Base-by-base conservation (phyloP, 2,797 vertebrate genomes). In the Cyclopterus lumpus region DNA sequence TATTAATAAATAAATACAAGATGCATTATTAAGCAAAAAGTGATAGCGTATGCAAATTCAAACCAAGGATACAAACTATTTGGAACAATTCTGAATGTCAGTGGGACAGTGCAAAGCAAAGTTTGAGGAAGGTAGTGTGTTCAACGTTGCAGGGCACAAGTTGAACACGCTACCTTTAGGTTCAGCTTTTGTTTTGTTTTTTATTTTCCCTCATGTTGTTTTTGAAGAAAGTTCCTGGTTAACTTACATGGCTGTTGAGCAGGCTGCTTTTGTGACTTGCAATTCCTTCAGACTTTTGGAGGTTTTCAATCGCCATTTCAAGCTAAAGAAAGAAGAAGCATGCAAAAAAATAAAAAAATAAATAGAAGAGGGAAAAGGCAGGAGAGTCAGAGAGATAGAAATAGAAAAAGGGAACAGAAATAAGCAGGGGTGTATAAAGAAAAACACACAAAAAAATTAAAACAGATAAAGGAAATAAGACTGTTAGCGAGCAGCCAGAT, bases 161-260 rank as follows among this genome's bases (percentile, higher is more conserved):
- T 53, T 8, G 34, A 85, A 79, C 77, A 89, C 81, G 75, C 71
- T 70, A 62, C 79, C 86, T 63, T 71, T 68, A 84, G 77, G 48
- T 67, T 75, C 79, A 88, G 83, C 74, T 68, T 79, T 62, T 57
- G 38, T 14, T 38, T 24, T 26, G n/a, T 16, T 40, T 40, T 55
- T 55, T 16, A 38, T 79, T 67, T 79, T 70, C 49, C 75, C 63
- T 82, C 34, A 66, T 58, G 59, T 84, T 73, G 71, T 80, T 91
- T 89, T 84, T 55, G 84, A 88, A 92, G 80, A 91, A 89, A 91
- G 89, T 88, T 94, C 90, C 93, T 89, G 88, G 85, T 89, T 87
- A 94, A 99, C 98, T 99, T 99, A 99, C 98, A 97, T 99, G 98
- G 95, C 98, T 99, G 97, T 98, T 99, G 95, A 99, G 97, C 95